Conservation (phyloP, 2,113 vertebrate species). For the Geothlypis trichas region DNA sequence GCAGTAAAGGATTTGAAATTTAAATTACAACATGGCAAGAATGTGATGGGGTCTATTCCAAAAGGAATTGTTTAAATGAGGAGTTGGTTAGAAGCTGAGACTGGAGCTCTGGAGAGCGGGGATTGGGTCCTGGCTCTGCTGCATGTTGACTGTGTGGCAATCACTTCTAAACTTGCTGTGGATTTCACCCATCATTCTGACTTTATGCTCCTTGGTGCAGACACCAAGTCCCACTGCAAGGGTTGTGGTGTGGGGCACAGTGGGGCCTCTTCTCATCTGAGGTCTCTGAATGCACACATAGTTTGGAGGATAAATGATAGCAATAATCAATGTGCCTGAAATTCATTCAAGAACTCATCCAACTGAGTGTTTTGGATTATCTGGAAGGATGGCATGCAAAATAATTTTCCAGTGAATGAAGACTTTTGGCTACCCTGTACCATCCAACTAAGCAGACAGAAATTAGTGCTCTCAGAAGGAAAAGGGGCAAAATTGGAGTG, state of each 20-base stretch:
- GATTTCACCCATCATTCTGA: background rate
- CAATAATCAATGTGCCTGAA: background rate
- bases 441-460: background rate
- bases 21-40: background rate
- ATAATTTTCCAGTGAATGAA: background rate
- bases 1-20: background rate
- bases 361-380: background rate
- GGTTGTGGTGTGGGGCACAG: background rate
- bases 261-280: background rate
- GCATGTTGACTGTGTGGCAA: rapidly evolving
- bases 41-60: background rate
- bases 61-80: background rate
- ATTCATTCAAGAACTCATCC: background rate
- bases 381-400: background rate
- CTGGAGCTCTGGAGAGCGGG: background rate
- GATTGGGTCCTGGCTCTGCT: background rate
- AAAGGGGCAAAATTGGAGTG: background rate
- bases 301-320: background rate
- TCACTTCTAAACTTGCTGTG: background rate
- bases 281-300: background rate
- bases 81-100: background rate
- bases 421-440: background rate
- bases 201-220: background rate
- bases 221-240: background rate
- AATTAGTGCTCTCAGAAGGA: background rate